Base-by-base conservation (phyloP, 64 coral and sea anemone species). In the Stylophora pistillata region DNA sequence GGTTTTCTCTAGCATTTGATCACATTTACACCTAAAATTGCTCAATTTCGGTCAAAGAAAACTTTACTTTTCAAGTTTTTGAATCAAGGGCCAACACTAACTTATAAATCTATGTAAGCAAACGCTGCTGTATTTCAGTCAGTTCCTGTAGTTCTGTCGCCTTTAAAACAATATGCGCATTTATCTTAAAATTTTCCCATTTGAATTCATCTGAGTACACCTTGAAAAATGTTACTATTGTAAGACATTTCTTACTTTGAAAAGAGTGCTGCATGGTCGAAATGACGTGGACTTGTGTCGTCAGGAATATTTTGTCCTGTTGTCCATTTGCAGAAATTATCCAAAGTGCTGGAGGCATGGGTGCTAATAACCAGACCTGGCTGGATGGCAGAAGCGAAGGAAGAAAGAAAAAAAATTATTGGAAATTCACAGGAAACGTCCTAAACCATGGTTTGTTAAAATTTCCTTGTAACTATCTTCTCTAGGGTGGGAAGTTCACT, bases 201-300 rank as follows among this genome's bases (percentile, higher is more conserved):
- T 47, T 47, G 37, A 47, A 47, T 47, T 47, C 7, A 47, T 47
- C 37, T 4, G 37, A 47, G 37, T 47, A 47, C 37, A 47, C 37
- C 4, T 5, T 63, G 60, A 15, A 15, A 13, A 0, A 63, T 23
- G 5, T 63, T 16, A 23, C 15, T 63, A 21, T 64, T 3, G 6
- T 21, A 9, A 9, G 3, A 23, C 4, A 7, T 21, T 27, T 84
- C 71, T 34, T 85, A 91, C 90, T 85, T 91, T 47, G 90, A 85
- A 20, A 91, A 71, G 17, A 91, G 82, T 56, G 82, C 73, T 56
- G 90, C 90, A n/a, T 91, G 81, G 58, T 91, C 90, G 32, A 91
- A 91, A 74, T 91, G 82, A 6, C 0, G 15, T 16, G 32, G 72
- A 57, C 86, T 78, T 13, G 60, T 86, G 58, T 91, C 90, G 21